Evolutionary conservation across 2,797 vertebrate species (phyloP), one percentile per base, ranked within the genome.

Genomic region (Myotis findleyi): DNA sequence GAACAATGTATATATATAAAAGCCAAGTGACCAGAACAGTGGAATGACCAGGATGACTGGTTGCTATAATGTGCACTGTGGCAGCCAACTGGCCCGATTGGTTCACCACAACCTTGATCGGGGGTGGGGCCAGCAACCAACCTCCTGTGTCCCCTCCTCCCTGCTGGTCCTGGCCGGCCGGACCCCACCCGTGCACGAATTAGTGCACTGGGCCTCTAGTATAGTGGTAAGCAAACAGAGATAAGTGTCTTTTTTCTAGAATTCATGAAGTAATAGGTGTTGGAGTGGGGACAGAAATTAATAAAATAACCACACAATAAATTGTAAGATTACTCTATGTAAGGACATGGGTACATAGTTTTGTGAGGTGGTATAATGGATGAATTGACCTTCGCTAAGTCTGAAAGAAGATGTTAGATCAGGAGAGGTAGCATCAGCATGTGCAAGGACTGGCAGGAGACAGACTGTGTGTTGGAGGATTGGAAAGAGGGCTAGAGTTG

Each of bases 361-460:
- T 25, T 72, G 0, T 73, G 49, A 82, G 36, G 41, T 72, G 18
- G 8, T 82, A 11, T 25, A 51, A 49, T 55, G 62, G 21, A 17
- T 89, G 23, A 77, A 72, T n/a, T 92, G 69, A 49, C 53, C 59
- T 88, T 57, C 9, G 30, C 18, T 76, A 12, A 41, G 20, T 94
- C 25, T 90, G 64, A 95, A 86, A 33, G 66, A 72, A 85, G 86
- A 93, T 12, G 25, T 89, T 80, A 59, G 86, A 82, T 86, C 30
- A 64, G 73, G 81, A 86, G 49, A 55, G 75, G 36, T 27, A 93
- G 41, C 5, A 36, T 36, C 2, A 73, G 49, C 30, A 47, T 87
- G 9, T 79, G 44, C 71, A 73, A 47, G 76, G 33, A 86, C 90
- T 64, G 25, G 36, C n/a, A 18, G 71, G 69, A 83, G 51, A 55